These are phyloP conservation scores for Pangasius djambal DNA, from an alignment of 2,797 vertebrate species.

Conservation along the genomic window DNA sequence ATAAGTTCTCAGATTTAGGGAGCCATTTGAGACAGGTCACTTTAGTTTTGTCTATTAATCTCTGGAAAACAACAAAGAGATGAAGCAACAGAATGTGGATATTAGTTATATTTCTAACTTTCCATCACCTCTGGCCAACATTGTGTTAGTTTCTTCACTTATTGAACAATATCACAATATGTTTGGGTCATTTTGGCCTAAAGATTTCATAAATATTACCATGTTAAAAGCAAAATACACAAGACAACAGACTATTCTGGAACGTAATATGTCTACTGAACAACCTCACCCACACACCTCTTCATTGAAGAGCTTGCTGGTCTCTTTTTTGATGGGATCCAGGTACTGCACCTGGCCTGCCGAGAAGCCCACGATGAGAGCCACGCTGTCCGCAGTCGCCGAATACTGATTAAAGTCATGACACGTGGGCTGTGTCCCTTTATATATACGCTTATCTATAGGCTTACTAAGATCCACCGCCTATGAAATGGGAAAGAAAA, in stretches of 20 bases:
- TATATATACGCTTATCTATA: conserved; percentile 92
- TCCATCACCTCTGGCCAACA: not conserved
- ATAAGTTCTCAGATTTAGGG: conserved; percentile 86
- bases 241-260: not conserved
- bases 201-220: not conserved
- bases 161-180: not conserved
- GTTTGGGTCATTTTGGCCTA: not conserved
- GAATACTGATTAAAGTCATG: conserved; percentile 93
- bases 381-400: conserved; percentile 84
- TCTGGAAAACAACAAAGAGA: conserved; percentile 66
- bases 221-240: not conserved
- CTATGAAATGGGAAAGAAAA: conserved; percentile 63
- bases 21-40: conserved; percentile 91
- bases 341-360: conserved; percentile 90
- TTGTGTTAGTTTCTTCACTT: not conserved
- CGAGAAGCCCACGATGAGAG: conserved; percentile 88
- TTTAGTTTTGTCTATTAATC: conserved; percentile 91
- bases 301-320: conserved; percentile 92
- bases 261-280: not conserved
- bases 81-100: not conserved
- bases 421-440: conserved; percentile 90
- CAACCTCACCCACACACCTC: conserved; percentile 73
- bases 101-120: not conserved
- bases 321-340: conserved; percentile 91
- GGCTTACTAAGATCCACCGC: conserved; percentile 90